A percentile compares a stretch with the other conserved stretches of the same genome.
These are phyloP conservation scores for Phyllostomus hastatus DNA, from an alignment of 2,113 vertebrate species.

Conservation along the genomic window DNA sequence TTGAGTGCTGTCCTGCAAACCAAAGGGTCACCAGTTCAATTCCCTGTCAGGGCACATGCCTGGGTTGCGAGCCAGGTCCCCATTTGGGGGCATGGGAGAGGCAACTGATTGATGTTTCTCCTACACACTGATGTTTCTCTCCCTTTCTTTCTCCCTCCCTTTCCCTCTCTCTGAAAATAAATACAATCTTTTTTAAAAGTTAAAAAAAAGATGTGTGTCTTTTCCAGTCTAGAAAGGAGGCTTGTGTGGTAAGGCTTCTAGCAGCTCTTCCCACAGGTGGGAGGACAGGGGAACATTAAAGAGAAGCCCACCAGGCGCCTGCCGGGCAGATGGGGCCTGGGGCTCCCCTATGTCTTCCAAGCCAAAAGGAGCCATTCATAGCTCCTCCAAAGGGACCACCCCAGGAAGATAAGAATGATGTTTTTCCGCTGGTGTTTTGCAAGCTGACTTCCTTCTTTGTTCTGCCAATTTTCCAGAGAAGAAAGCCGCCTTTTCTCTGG, in stretches of 20 bases:
- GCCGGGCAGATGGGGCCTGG: not conserved
- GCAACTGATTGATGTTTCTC: too few relatives aligned
- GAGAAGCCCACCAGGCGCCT: not conserved
- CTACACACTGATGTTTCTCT: too few relatives aligned
- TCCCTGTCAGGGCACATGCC: too few relatives aligned
- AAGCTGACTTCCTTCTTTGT: not conserved
- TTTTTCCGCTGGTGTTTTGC: not conserved
- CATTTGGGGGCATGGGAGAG: too few relatives aligned
- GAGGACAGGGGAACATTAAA: not conserved
- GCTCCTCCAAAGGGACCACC: not conserved
- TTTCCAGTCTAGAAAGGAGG: not conserved
- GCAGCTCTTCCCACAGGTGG: not conserved
- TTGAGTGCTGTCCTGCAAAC: too few relatives aligned
- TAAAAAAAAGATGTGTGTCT: not conserved
- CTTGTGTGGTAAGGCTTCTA: not conserved
- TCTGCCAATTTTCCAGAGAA: not conserved
- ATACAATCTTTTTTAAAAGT: too few relatives aligned
- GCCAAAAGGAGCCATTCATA: not conserved
- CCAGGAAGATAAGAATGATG: not conserved
- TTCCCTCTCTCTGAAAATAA: too few relatives aligned
- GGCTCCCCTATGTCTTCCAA: not conserved
- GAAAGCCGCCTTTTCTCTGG: not conserved
- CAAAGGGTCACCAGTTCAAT: too few relatives aligned
- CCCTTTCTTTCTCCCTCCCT: too few relatives aligned
- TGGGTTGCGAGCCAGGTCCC: too few relatives aligned